phyloP scores from a whole-genome alignment of 2,113 vertebrate species.

The Tricholaema leucomelas region DNA sequence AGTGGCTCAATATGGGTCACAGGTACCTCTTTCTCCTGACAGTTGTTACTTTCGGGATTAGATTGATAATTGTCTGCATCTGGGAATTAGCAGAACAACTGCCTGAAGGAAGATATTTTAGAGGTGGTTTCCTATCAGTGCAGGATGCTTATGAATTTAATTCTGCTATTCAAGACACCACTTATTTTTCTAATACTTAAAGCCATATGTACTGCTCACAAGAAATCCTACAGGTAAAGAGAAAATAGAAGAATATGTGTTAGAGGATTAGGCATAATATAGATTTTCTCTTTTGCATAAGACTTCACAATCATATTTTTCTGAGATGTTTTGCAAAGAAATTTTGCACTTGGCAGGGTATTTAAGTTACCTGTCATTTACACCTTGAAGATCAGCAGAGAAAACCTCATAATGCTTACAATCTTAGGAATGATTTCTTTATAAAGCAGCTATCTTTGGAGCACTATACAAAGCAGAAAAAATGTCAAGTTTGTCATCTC shows the following conservation, averaged over 20 bases:
- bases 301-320: slow-evolving; percentile 10
- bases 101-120: slow-evolving; percentile 30
- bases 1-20: neutral
- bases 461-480: slow-evolving; percentile 35
- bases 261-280: slow-evolving; percentile 64
- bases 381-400: slow-evolving; percentile 54
- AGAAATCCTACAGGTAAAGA: slow-evolving; percentile 63
- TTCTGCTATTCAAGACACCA: slow-evolving; percentile 45
- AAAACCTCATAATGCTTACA: slow-evolving; percentile 54
- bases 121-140: slow-evolving; percentile 24
- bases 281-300: slow-evolving; percentile 68
- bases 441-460: slow-evolving; percentile 43
- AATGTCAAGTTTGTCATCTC: slow-evolving; percentile 57
- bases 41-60: slow-evolving; percentile 58
- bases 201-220: neutral
- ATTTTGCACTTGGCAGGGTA: slow-evolving; percentile 57
- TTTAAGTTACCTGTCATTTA: slow-evolving; percentile 61
- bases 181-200: slow-evolving; percentile 61
- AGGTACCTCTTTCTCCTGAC: neutral
- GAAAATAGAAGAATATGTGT: slow-evolving; percentile 31
- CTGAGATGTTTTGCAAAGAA: slow-evolving; percentile 48
- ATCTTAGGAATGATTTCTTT: slow-evolving; percentile 54
- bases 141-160: slow-evolving; percentile 45
- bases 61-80: slow-evolving; percentile 20
- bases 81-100: slow-evolving; percentile 50